Conservation (phyloP, 2,797 vertebrate species). For the Cuniculus paca region DNA sequence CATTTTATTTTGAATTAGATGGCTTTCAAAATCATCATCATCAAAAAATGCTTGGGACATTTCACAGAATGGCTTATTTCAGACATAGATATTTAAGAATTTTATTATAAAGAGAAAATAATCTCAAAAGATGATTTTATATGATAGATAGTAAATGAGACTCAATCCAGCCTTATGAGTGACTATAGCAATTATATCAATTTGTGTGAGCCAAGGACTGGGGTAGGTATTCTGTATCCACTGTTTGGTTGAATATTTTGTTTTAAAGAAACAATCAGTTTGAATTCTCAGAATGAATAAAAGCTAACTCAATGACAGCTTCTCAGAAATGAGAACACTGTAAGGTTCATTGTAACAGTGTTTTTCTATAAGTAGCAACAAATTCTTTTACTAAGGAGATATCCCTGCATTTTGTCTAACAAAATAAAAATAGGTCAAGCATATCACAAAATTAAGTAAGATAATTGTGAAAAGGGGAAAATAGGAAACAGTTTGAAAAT, state of each 20-base stretch:
- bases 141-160: not conserved
- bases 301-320: not conserved
- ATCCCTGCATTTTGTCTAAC: not conserved
- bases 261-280: not conserved
- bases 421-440: not conserved
- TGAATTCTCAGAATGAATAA: not conserved
- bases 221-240: not conserved
- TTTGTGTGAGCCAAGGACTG: not conserved
- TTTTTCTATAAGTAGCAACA: constrained; percentile 37
- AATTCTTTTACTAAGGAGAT: constrained; percentile 23
- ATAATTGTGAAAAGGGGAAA: not conserved
- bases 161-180: not conserved
- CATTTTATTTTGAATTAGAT: not conserved
- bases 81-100: constrained; percentile 35
- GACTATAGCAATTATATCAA: not conserved
- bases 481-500: constrained; percentile 31
- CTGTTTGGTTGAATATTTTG: not conserved
- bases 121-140: not conserved
- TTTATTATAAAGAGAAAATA: constrained; percentile 16
- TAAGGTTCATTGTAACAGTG: constrained; percentile 29
- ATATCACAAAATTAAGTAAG: constrained; percentile 44
- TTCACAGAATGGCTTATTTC: not conserved
- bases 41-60: constrained; percentile 11
- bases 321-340: not conserved
- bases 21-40: not conserved